A percentile compares a stretch with the other conserved stretches of the same genome.
Evolutionary conservation across 1,140 invertebrate genomes (phyloP).

Genomic region (Drosophila pachea): DNA sequence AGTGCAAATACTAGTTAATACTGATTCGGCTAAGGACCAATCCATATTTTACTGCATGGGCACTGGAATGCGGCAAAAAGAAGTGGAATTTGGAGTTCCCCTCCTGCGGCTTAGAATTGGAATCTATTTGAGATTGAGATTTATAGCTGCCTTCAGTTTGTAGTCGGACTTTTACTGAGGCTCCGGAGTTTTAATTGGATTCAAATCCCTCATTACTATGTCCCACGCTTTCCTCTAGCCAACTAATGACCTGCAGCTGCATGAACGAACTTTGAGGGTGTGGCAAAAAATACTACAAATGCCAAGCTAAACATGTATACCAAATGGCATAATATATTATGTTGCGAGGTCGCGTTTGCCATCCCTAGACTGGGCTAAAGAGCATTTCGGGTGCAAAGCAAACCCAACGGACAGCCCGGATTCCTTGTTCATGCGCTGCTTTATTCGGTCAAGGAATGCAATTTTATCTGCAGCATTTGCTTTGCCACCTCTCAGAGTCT

Average conservation of each 20-base stretch:
- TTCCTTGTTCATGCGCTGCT: not conserved
- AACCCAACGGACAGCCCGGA: too few relatives aligned
- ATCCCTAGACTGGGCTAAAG: not conserved
- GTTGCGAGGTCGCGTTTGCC: too few relatives aligned
- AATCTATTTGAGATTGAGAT: not conserved
- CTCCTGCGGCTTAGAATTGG: not conserved
- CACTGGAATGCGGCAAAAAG: too few relatives aligned
- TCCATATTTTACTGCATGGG: conserved; percentile 16
- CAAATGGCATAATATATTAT: too few relatives aligned
- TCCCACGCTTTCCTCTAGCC: not conserved
- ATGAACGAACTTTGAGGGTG: too few relatives aligned
- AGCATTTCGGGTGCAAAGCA: too few relatives aligned
- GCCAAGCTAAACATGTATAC: not conserved
- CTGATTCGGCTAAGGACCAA: not conserved
- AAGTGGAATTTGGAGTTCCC: too few relatives aligned
- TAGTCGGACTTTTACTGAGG: not conserved
- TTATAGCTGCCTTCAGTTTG: conserved; percentile 1
- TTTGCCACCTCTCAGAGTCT: not conserved
- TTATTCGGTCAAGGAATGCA: not conserved
- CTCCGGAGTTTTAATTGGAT: not conserved
- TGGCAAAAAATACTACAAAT: too few relatives aligned
- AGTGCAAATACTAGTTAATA: conserved; percentile 9
- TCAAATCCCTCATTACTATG: not conserved
- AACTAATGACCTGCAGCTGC: too few relatives aligned
- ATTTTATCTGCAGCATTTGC: conserved; percentile 15